Evolutionary conservation across 2,797 vertebrate genomes (phyloP), one percentile per base, ranked within the genome.

Genomic region (Xyrichtys novacula): DNA sequence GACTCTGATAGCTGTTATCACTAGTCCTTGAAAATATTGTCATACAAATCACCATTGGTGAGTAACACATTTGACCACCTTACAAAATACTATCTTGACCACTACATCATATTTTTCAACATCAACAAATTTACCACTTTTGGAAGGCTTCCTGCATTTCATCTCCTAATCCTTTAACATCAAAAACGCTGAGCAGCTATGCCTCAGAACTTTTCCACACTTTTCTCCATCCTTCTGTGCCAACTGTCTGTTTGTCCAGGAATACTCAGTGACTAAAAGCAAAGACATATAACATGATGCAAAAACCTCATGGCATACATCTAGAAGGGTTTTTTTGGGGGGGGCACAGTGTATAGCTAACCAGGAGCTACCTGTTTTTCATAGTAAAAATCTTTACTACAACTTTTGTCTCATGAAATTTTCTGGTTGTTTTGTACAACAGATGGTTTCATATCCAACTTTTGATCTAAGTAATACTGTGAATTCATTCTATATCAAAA

Each of bases 211-310:
- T 53, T 50, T 32, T 40, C 46, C 34, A 53, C 47, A 56, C 68
- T 29, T 20, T 60, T 42, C 46, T 64, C 53, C n/a, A 6, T 34
- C 46, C 65, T 53, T 68, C 22, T 20, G 26, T 46, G 49, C 53
- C 64, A 49, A 43, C 69, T 55, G 57, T 54, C 26, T 42, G 74
- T 89, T 81, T 90, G 90, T 86, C 87, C 88, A 87, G 89, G 87
- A 86, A 91, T 76, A 85, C 71, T 83, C 71, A 36, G 78, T 78
- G 81, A 88, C 82, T 65, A 64, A 58, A 72, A 68, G 86, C 75
- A 83, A 78, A 83, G 81, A 80, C 78, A 84, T 76, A 88, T 16
- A 91, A 92, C 88, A 87, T 91, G 91, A 94, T 92, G 92, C 93
- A 89, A 85, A 77, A 87, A 83, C 81, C 85, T 88, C 75, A 83